Conservation (phyloP, 2,888 invertebrate genomes). For the Actias luna region DNA sequence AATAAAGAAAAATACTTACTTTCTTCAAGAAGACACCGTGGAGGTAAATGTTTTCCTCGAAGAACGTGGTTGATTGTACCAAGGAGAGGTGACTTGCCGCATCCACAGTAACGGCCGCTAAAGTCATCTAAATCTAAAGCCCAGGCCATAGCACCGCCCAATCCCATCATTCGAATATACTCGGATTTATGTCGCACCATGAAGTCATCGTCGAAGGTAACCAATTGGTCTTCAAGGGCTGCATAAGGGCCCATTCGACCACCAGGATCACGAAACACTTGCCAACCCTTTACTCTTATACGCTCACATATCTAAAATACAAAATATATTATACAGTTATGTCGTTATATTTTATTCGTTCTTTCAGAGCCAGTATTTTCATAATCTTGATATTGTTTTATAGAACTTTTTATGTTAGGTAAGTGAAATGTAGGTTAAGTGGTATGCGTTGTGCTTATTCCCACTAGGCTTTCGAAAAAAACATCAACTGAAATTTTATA, state of each 20-base stretch:
- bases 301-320: conserved; percentile 88
- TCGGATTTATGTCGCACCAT: conserved; percentile 93
- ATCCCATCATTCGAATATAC: conserved; percentile 88
- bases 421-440: too few relatives aligned
- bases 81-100: conserved; percentile 90
- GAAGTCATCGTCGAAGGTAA: conserved; percentile 93
- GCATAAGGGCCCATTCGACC: conserved; percentile 95
- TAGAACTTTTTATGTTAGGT: too few relatives aligned
- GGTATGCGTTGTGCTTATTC: too few relatives aligned
- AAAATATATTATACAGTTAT: not conserved
- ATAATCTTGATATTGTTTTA: too few relatives aligned
- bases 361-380: too few relatives aligned
- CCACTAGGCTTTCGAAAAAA: too few relatives aligned
- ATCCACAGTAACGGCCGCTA: conserved; percentile 87
- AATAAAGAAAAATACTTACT: conserved; percentile 46
- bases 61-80: conserved; percentile 91
- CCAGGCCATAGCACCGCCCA: conserved; percentile 96
- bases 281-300: conserved; percentile 88
- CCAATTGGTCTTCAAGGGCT: conserved; percentile 93
- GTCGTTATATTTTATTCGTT: not conserved
- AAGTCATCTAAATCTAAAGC: conserved; percentile 94
- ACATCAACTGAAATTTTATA: too few relatives aligned
- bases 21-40: conserved; percentile 68
- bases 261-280: conserved; percentile 88
- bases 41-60: conserved; percentile 85